A percentile compares a stretch with the other conserved stretches of the same genome.
Conservation (phyloP, 2,797 vertebrate genomes). For the Notolabrus celidotus region DNA sequence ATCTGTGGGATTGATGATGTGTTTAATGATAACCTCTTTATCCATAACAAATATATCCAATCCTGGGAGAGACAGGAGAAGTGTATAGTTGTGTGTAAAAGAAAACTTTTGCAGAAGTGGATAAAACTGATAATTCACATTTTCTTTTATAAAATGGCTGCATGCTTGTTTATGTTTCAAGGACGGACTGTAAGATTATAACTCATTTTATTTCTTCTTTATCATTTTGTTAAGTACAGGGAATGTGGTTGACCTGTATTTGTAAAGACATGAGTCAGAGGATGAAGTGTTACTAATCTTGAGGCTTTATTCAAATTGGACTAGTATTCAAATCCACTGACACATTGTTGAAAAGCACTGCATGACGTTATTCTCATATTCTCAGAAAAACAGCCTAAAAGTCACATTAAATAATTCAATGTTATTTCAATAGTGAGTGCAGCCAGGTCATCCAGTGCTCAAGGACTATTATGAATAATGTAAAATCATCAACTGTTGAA, state of each 20-base stretch:
- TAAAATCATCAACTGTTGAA: background rate
- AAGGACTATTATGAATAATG: background rate
- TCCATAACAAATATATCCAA: constrained; percentile 5
- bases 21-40: constrained; percentile 17
- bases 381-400: background rate
- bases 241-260: too few relatives aligned
- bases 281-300: background rate
- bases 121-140: too few relatives aligned
- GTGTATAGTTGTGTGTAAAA: background rate
- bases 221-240: too few relatives aligned
- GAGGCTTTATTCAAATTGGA: background rate
- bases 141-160: background rate
- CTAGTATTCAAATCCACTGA: background rate
- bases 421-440: background rate
- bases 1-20: constrained; percentile 15
- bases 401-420: background rate
- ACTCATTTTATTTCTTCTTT: too few relatives aligned
- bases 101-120: too few relatives aligned
- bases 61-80: background rate
- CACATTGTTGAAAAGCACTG: background rate
- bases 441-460: background rate
- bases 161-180: constrained; percentile 12
- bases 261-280: background rate
- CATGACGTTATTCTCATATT: background rate
- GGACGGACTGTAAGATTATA: background rate